Percentiles rank a stretch among this genome's conserved stretches.
Evolutionary conservation across 2,888 invertebrate genomes (phyloP).

Genomic region (Hybos culiciformis): DNA sequence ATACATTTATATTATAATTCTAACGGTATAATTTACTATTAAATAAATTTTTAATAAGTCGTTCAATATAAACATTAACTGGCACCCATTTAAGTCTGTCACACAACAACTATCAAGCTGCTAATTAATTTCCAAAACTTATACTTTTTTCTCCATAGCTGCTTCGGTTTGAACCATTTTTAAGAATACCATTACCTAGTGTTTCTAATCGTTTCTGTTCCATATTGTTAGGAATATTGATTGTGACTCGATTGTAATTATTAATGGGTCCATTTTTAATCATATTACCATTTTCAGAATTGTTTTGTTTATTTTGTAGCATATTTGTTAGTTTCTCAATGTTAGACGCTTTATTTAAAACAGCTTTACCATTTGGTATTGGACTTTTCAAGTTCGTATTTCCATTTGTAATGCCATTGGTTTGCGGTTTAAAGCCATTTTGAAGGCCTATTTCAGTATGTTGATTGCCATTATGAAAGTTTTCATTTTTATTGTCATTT

Average conservation of each 20-base stretch:
- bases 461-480: neutral
- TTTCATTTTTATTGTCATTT: neutral
- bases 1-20: no score
- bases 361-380: conserved; percentile 6
- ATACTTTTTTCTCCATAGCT: conserved; percentile 28
- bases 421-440: no score
- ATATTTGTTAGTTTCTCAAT: conserved; percentile 18
- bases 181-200: conserved; percentile 39
- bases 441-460: neutral
- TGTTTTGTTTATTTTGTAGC: conserved; percentile 15
- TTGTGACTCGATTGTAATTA: conserved; percentile 15
- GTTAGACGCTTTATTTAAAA: conserved; percentile 18
- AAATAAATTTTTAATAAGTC: no score
- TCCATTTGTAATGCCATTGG: neutral
- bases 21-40: no score
- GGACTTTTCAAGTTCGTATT: neutral
- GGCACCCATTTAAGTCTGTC: no score
- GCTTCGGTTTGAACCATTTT: conserved; percentile 26
- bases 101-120: no score
- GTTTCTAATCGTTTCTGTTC: neutral
- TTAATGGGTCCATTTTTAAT: neutral
- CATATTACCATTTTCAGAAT: conserved; percentile 1
- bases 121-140: conserved; percentile 32
- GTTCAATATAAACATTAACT: no score
- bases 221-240: conserved; percentile 15